Evolutionary conservation across 2,113 vertebrate genomes (phyloP).

Genomic region (Eptatretus burgeri): DNA sequence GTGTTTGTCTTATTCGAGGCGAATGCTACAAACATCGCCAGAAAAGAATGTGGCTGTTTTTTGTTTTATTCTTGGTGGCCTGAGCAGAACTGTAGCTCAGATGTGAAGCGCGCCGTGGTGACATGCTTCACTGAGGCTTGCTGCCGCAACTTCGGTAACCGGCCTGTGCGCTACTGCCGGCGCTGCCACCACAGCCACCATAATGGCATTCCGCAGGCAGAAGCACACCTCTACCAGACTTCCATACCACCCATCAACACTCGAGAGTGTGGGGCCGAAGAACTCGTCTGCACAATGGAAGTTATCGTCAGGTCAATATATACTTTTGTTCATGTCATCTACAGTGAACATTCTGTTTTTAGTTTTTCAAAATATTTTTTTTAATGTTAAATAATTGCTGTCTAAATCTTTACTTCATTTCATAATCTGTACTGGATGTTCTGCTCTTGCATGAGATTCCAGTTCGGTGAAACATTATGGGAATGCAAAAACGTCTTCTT

Average conservation of each 20-base stretch:
- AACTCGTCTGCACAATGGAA: slow-evolving; percentile 82
- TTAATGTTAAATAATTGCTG: neutral
- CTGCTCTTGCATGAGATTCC: too few relatives aligned
- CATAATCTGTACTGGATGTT: too few relatives aligned
- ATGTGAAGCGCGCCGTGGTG: slow-evolving; percentile 77
- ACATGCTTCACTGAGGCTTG: slow-evolving; percentile 95
- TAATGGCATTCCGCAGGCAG: slow-evolving; percentile 55
- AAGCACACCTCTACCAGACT: slow-evolving; percentile 90
- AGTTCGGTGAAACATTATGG: too few relatives aligned
- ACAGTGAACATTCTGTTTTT: too few relatives aligned
- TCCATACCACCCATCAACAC: slow-evolving; percentile 93
- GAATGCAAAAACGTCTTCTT: too few relatives aligned
- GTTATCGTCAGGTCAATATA: slow-evolving; percentile 59
- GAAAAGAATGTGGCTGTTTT: too few relatives aligned
- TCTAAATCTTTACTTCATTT: neutral
- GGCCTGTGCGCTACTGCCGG: slow-evolving; percentile 86
- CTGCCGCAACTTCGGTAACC: slow-evolving; percentile 80
- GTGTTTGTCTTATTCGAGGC: too few relatives aligned
- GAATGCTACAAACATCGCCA: too few relatives aligned
- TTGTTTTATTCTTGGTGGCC: too few relatives aligned
- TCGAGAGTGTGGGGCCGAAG: slow-evolving; percentile 73
- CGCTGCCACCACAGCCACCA: slow-evolving; percentile 95
- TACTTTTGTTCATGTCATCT: too few relatives aligned
- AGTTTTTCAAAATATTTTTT: neutral
- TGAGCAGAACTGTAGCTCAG: slow-evolving; percentile 75